These are phyloP conservation scores for Campopleginae sp. DNA, from an alignment of 2,888 invertebrate genomes.

Conservation along the genomic window DNA sequence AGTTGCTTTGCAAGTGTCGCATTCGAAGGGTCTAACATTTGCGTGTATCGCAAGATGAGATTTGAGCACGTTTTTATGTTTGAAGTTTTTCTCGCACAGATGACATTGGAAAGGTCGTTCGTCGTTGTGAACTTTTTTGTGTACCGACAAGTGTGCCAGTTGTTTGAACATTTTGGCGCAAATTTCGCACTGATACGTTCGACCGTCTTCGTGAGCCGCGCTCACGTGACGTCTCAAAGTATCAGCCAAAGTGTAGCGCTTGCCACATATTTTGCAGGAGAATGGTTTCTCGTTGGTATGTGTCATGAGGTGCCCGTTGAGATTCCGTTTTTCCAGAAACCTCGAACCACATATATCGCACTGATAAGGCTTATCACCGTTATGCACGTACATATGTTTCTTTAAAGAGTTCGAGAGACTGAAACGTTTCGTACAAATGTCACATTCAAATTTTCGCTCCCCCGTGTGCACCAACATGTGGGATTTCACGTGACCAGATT, in stretches of 20 bases:
- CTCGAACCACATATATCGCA: slow-evolving; percentile 79
- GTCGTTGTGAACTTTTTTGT: slow-evolving; percentile 85
- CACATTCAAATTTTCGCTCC: slow-evolving; percentile 85
- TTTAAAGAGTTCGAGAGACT: slow-evolving; percentile 83
- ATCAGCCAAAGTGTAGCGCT: slow-evolving; percentile 78
- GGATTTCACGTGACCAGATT: slow-evolving; percentile 84
- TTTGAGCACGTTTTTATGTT: slow-evolving; percentile 85
- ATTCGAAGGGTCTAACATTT: slow-evolving; percentile 84
- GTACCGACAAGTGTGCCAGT: slow-evolving; percentile 78
- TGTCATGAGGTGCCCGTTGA: slow-evolving; percentile 78
- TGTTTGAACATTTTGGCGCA: slow-evolving; percentile 81
- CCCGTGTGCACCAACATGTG: slow-evolving; percentile 85
- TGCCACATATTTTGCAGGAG: slow-evolving; percentile 78
- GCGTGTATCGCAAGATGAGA: slow-evolving; percentile 84
- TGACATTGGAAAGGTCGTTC: slow-evolving; percentile 85
- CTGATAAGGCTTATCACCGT: slow-evolving; percentile 79
- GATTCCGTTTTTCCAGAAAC: slow-evolving; percentile 77
- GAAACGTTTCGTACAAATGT: slow-evolving; percentile 85
- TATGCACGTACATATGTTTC: slow-evolving; percentile 84
- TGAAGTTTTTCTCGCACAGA: slow-evolving; percentile 85
- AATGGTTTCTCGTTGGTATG: slow-evolving; percentile 79
- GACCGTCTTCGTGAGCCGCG: slow-evolving; percentile 78
- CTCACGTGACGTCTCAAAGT: slow-evolving; percentile 78
- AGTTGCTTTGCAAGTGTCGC: slow-evolving; percentile 85
- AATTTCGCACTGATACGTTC: slow-evolving; percentile 80